Conservation (phyloP, 2,113 vertebrate genomes). For the Scytalopus superciliaris region DNA sequence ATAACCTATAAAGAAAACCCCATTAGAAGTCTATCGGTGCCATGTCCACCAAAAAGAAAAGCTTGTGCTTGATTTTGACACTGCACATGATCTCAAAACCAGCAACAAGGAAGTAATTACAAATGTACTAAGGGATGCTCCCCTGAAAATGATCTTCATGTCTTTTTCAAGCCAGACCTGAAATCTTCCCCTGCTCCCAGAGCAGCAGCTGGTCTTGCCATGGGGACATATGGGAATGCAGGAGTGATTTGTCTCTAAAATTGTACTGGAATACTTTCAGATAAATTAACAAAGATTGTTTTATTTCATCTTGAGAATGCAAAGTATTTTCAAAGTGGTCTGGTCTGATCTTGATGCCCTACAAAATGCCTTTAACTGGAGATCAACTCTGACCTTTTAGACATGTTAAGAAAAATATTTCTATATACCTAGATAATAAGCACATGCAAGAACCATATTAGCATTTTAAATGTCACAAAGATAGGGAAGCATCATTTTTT, state of each 20-base stretch:
- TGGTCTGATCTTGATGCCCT: not conserved
- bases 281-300: not conserved
- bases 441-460: not conserved
- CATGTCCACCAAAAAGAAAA: not conserved
- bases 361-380: not conserved
- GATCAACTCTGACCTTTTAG: not conserved
- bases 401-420: not conserved
- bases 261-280: not conserved
- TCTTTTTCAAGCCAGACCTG: not conserved
- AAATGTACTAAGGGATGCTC: not conserved
- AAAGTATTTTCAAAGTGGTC: not conserved
- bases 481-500: not conserved
- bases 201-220: not conserved
- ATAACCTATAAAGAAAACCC: not conserved
- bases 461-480: not conserved
- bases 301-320: not conserved
- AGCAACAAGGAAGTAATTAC: not conserved
- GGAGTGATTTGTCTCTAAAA: not conserved
- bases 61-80: not conserved
- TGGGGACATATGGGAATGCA: fast-evolving
- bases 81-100: not conserved
- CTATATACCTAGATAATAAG: not conserved
- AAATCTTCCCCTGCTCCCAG: fast-evolving
- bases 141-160: not conserved
- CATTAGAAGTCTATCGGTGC: not conserved